Conservation (phyloP, 2,888 invertebrate genomes). For the Hartigia nigra region DNA sequence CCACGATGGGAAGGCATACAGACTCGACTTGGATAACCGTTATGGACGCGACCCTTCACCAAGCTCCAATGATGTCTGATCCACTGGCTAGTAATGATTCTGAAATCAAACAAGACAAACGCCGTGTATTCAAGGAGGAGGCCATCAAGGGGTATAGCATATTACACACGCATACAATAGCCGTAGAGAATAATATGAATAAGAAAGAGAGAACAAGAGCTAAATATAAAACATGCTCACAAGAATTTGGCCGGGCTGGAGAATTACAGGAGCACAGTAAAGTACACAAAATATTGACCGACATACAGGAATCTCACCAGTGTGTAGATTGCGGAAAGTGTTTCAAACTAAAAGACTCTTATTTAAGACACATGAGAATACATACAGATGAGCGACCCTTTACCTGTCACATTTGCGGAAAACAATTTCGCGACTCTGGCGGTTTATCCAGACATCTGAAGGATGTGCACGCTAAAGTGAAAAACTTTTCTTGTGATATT, state of each 20-base stretch:
- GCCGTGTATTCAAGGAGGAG: neutral
- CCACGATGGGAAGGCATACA: slow-evolving; percentile 23
- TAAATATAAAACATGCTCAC: slow-evolving; percentile 25
- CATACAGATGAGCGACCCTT: slow-evolving; percentile 62
- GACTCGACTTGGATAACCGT: slow-evolving; percentile 40
- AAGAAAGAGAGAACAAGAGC: slow-evolving; percentile 16
- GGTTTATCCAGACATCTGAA: slow-evolving; percentile 60
- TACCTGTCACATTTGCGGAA: slow-evolving; percentile 64
- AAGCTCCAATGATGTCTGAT: slow-evolving; percentile 24
- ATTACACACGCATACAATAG: neutral
- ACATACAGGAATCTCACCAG: slow-evolving; percentile 50
- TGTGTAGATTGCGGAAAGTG: slow-evolving; percentile 68
- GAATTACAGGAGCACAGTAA: slow-evolving; percentile 18
- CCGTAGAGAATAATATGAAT: slow-evolving; percentile 12
- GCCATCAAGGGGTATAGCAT: neutral
- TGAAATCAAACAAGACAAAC: slow-evolving; percentile 21
- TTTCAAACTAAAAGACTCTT: slow-evolving; percentile 68
- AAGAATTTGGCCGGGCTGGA: slow-evolving; percentile 1
- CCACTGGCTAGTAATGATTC: slow-evolving; percentile 27
- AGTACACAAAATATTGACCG: slow-evolving; percentile 14
- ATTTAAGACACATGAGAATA: slow-evolving; percentile 67
- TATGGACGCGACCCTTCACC: slow-evolving; percentile 11
- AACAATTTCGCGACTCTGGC: slow-evolving; percentile 62
- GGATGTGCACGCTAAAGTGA: slow-evolving; percentile 60
- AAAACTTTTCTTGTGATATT: slow-evolving; percentile 59